Evolutionary conservation across 2,888 invertebrate genomes (phyloP).

Genomic region (Nomada fucata): DNA sequence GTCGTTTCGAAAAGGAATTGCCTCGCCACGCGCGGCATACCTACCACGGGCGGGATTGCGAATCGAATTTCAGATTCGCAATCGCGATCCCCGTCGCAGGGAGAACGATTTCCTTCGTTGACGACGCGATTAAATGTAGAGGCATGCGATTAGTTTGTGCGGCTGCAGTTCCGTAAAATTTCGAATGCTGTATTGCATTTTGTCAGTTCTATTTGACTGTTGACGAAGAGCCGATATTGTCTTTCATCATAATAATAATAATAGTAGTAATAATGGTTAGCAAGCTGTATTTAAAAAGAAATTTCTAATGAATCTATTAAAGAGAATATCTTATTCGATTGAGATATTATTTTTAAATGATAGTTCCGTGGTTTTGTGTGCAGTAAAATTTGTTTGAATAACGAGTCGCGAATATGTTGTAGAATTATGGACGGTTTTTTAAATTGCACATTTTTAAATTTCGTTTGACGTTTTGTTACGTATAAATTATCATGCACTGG

Average conservation of each 20-base stretch:
- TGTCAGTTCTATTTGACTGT: neutral
- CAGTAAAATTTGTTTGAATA: neutral
- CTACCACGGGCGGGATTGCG: neutral
- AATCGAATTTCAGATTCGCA: neutral
- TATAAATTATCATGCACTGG: no score
- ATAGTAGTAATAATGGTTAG: no score
- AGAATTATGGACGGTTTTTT: no score
- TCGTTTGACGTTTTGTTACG: no score
- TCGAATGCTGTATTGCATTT: neutral
- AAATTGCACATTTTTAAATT: no score
- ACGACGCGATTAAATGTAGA: neutral
- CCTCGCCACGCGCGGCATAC: constrained; percentile 18
- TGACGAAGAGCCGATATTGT: no score
- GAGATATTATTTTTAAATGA: neutral
- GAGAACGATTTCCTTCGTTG: constrained; percentile 1
- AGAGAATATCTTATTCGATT: no score
- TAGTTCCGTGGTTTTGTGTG: neutral
- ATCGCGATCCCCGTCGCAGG: neutral
- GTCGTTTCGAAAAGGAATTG: constrained; percentile 25
- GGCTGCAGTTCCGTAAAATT: neutral
- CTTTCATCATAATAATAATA: no score
- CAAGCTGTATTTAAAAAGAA: no score
- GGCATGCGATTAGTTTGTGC: neutral
- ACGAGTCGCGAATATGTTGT: no score
- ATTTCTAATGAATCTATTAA: no score